A percentile compares a stretch with the other conserved stretches of the same genome.
phyloP scores from a whole-genome alignment of 1,140 invertebrate genomes.

The Ceratina japonica region DNA sequence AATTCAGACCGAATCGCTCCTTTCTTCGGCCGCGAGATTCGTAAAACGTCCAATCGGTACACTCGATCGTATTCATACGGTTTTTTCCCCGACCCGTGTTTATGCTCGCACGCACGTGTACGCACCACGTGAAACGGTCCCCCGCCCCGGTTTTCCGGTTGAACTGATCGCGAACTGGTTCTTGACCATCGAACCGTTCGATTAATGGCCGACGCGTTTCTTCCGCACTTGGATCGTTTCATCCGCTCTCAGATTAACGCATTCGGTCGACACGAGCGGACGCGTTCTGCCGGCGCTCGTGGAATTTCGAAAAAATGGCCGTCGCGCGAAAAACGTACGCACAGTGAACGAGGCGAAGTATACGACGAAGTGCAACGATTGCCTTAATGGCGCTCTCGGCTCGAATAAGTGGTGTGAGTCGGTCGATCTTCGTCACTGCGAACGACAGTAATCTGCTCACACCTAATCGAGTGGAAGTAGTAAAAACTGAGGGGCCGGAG shows the following conservation, averaged over 20 bases:
- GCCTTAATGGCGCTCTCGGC: not conserved
- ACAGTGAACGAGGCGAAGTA: not conserved
- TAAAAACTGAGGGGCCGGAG: too few relatives aligned
- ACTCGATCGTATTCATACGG: not conserved
- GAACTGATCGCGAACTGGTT: constrained; percentile 76
- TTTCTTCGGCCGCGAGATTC: too few relatives aligned
- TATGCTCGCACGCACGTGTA: constrained; percentile 58
- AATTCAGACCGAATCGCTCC: too few relatives aligned
- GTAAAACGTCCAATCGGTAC: too few relatives aligned
- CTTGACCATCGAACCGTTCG: constrained; percentile 75
- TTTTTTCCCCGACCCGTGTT: constrained; percentile 25
- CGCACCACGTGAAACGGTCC: constrained; percentile 48
- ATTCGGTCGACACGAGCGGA: constrained; percentile 45
- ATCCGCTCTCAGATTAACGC: constrained; percentile 57
- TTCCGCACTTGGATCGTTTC: constrained; percentile 59
- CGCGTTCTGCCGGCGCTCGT: constrained; percentile 5
- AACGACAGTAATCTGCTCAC: not conserved
- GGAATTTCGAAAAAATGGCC: not conserved
- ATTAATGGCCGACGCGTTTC: constrained; percentile 67
- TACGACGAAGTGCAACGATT: not conserved
- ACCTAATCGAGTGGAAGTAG: not conserved
- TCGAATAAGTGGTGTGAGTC: too few relatives aligned
- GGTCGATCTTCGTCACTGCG: not conserved
- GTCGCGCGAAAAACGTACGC: not conserved
- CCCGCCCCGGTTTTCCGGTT: constrained; percentile 70